Percentiles rank a stretch among this genome's conserved stretches.
Conservation (phyloP, 1,140 invertebrate species). For the Tribolium castaneum region DNA sequence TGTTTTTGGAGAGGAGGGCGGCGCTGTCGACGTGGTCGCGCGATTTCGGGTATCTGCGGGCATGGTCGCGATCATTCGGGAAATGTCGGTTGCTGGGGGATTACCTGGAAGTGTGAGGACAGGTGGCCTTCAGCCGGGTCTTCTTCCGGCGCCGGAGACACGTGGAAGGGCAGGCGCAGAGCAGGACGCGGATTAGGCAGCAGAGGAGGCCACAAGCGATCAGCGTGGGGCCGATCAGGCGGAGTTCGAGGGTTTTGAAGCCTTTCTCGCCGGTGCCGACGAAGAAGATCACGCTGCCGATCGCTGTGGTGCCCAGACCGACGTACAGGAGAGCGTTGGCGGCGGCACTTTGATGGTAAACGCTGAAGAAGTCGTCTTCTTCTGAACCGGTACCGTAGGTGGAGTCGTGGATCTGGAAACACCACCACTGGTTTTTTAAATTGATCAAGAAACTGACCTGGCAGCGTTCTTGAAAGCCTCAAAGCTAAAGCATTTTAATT, state of each 20-base stretch:
- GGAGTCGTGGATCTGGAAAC: slow-evolving; percentile 78
- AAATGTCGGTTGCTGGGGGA: no score
- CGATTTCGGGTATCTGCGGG: slow-evolving; percentile 43
- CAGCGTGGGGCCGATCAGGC: slow-evolving; percentile 82
- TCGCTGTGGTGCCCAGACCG: slow-evolving; percentile 82
- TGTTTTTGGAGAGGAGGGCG: slow-evolving; percentile 42
- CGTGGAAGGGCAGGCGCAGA: slow-evolving; percentile 68
- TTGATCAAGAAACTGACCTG: not conserved
- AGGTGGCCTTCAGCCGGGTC: slow-evolving; percentile 59
- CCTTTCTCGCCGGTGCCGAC: slow-evolving; percentile 90
- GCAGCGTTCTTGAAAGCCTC: no score
- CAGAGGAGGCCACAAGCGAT: slow-evolving; percentile 70
- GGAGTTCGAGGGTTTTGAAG: slow-evolving; percentile 86
- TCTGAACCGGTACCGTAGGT: slow-evolving; percentile 76
- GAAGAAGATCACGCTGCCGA: slow-evolving; percentile 87
- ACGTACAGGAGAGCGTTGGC: slow-evolving; percentile 85
- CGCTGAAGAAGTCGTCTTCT: slow-evolving; percentile 69
- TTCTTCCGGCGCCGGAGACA: slow-evolving; percentile 60
- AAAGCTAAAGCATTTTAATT: no score
- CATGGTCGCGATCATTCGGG: not conserved
- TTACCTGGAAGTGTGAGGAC: slow-evolving; percentile 52
- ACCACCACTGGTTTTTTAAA: not conserved
- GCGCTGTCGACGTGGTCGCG: slow-evolving; percentile 20
- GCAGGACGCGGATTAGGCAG: slow-evolving; percentile 69
- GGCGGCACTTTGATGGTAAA: slow-evolving; percentile 72